These are phyloP conservation scores for Biston betularia DNA, from an alignment of 2,888 invertebrate species.

Conservation along the genomic window DNA sequence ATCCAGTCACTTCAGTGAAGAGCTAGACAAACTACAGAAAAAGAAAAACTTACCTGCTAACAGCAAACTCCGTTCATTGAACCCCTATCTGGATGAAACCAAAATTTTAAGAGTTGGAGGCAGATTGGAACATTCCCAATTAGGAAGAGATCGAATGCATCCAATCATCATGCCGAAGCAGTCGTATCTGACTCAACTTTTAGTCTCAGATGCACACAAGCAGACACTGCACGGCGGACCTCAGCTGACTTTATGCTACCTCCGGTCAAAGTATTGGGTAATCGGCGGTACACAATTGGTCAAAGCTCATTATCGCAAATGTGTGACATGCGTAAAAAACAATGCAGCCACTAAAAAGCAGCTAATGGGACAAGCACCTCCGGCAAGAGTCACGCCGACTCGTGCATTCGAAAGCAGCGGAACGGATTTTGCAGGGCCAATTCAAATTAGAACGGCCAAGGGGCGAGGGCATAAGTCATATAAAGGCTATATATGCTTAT, in stretches of 20 bases:
- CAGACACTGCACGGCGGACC: background rate
- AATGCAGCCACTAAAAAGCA: background rate
- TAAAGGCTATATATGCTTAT: background rate
- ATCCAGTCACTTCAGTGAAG: background rate
- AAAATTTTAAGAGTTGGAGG: background rate
- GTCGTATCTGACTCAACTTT: background rate
- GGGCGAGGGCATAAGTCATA: background rate
- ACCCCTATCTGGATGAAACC: background rate
- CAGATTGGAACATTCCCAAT: background rate
- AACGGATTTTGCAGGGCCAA: background rate
- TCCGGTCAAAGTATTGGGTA: background rate
- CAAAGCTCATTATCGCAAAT: background rate
- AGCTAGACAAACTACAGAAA: background rate
- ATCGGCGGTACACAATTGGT: background rate
- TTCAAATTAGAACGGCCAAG: background rate
- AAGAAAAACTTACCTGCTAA: background rate
- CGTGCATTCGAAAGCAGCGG: background rate
- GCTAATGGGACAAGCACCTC: background rate
- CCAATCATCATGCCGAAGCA: background rate
- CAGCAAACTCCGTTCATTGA: background rate
- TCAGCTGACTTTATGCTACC: background rate
- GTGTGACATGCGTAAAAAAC: background rate
- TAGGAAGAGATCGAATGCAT: background rate
- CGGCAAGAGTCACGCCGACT: background rate
- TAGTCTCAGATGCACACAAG: background rate